Percentiles rank a stretch among this genome's conserved stretches.
phyloP scores from a whole-genome alignment of 1,140 invertebrate species.

The Uloborus diversus region DNA sequence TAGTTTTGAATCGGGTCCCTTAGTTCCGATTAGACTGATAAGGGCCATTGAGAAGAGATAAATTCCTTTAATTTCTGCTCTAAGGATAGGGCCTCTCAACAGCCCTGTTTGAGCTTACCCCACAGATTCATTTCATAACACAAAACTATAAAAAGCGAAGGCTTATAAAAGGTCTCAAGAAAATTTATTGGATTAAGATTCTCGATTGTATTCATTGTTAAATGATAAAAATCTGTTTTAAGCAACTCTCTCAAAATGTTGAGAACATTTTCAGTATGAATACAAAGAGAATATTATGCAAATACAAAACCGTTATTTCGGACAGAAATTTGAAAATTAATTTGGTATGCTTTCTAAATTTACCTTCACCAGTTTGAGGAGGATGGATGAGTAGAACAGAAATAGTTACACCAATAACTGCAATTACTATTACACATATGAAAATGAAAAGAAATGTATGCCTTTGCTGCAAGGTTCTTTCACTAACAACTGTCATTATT shows the following conservation, averaged over 20 bases:
- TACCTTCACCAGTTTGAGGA: neutral
- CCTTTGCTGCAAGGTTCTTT: constrained; percentile 1
- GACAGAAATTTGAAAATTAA: neutral
- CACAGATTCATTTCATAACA: no score
- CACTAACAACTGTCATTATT: constrained; percentile 1
- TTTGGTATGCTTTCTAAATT: neutral
- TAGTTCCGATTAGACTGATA: no score
- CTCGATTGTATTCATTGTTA: neutral
- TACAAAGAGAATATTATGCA: neutral
- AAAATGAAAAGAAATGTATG: constrained; percentile 7
- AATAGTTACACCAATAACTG: constrained; percentile 1
- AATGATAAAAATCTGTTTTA: neutral
- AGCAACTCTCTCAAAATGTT: neutral
- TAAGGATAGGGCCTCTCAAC: no score
- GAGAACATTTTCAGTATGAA: neutral
- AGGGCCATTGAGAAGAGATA: no score
- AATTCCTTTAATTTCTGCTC: no score
- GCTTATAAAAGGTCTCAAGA: neutral
- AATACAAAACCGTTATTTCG: neutral
- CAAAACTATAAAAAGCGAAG: no score
- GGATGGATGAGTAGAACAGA: constrained; percentile 7
- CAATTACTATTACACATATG: constrained; percentile 23
- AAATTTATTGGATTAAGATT: neutral
- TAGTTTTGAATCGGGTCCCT: no score
- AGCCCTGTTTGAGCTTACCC: no score